Conservation (phyloP, 2,888 invertebrate species). For the Eurois occulta region DNA sequence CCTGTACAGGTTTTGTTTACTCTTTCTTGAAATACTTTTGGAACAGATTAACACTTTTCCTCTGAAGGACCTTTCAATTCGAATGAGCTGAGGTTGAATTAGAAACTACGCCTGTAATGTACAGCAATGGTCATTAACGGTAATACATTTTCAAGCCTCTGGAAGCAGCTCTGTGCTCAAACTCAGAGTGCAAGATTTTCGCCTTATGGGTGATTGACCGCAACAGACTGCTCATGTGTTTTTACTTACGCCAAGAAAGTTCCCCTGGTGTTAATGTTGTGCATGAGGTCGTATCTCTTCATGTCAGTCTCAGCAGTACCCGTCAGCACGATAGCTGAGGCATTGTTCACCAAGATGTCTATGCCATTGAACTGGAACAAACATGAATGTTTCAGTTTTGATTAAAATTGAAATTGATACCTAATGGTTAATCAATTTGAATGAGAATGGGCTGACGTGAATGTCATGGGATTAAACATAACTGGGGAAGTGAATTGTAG, state of each 20-base stretch:
- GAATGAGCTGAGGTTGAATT: background rate
- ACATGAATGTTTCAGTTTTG: background rate
- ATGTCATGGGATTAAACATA: background rate
- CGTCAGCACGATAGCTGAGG: slow-evolving; percentile 97
- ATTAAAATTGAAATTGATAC: background rate
- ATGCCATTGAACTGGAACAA: slow-evolving; percentile 96
- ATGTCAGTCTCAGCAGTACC: slow-evolving; percentile 96
- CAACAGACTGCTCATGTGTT: background rate
- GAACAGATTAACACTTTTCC: background rate
- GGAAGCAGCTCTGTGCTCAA: background rate
- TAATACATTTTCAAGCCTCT: background rate
- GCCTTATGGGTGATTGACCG: background rate
- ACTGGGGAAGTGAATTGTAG: background rate
- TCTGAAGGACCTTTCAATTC: background rate
- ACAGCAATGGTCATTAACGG: background rate
- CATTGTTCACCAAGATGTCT: slow-evolving; percentile 98
- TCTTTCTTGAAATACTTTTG: background rate
- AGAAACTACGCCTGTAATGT: background rate
- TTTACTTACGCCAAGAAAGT: slow-evolving; percentile 96
- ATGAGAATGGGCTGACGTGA: background rate
- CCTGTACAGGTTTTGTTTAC: background rate
- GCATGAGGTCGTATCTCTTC: slow-evolving; percentile 99
- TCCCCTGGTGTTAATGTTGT: slow-evolving; percentile 97
- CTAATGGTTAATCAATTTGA: background rate
- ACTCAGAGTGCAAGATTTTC: background rate